These are phyloP conservation scores for Notodonta dromedarius DNA, from an alignment of 2,888 invertebrate genomes.

Conservation along the genomic window DNA sequence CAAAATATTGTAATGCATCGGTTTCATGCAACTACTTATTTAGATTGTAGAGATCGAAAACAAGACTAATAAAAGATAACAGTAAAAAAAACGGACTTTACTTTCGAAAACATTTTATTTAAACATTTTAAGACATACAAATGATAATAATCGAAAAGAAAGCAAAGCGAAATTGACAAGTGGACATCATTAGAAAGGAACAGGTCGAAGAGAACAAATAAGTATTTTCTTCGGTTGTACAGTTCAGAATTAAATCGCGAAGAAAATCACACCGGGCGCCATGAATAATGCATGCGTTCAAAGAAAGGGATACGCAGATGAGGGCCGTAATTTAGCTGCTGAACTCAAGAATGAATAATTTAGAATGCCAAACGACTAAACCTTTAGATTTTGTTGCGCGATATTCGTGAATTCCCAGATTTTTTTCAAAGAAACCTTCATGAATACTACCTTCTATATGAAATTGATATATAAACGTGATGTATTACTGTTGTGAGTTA, in stretches of 20 bases:
- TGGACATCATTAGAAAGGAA: conserved; percentile 3
- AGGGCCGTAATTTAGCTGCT: conserved; percentile 63
- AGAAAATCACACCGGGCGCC: conserved; percentile 58
- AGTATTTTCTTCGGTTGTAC: conserved; percentile 6
- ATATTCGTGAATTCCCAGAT: conserved; percentile 23
- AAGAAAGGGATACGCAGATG: conserved; percentile 70
- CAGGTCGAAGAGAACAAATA: not conserved
- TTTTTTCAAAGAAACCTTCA: conserved; percentile 16
- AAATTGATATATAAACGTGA: too few species aligned
- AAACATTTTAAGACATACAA: not conserved
- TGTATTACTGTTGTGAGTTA: too few species aligned
- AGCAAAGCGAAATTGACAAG: not conserved
- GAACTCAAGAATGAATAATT: conserved; percentile 69
- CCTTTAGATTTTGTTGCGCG: conserved; percentile 29
- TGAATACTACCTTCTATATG: not conserved
- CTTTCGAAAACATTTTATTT: not conserved
- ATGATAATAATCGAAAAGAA: not conserved
- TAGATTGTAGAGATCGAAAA: too few species aligned
- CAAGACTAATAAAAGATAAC: not conserved
- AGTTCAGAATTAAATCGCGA: conserved; percentile 55
- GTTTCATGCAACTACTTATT: too few species aligned
- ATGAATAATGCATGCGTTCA: conserved; percentile 72
- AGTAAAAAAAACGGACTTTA: not conserved
- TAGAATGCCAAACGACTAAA: conserved; percentile 44
- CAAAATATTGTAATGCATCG: too few species aligned